A percentile compares a stretch with the other conserved stretches of the same genome.
Evolutionary conservation across 2,888 invertebrate genomes (phyloP).

Genomic region (Brachypterus glaber): DNA sequence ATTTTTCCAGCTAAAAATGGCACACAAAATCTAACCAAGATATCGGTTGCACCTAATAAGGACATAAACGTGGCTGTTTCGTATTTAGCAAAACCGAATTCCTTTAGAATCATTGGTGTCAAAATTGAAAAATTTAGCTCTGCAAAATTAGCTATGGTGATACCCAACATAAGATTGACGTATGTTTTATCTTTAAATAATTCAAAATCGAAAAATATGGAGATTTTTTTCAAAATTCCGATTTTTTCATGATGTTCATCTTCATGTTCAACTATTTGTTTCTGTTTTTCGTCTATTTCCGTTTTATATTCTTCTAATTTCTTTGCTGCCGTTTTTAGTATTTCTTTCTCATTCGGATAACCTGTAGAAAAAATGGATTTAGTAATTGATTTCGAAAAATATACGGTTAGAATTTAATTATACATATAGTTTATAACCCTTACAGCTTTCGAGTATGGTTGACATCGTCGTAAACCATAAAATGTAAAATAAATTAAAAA

Average conservation of each 20-base stretch:
- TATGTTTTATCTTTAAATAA: constrained; percentile 59
- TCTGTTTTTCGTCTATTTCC: constrained; percentile 10
- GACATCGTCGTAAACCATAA: no score
- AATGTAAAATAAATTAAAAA: no score
- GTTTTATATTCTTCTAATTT: constrained; percentile 44
- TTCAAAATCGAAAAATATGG: constrained; percentile 61
- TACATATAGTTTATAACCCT: no score
- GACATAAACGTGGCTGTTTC: constrained; percentile 63
- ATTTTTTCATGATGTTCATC: constrained; percentile 12
- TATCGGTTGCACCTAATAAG: constrained; percentile 55
- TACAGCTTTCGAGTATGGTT: no score
- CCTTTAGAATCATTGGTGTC: constrained; percentile 63
- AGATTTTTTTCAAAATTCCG: constrained; percentile 45
- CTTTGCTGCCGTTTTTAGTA: constrained; percentile 47
- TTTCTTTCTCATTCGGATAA: constrained; percentile 45
- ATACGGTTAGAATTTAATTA: no score
- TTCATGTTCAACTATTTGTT: constrained; percentile 15
- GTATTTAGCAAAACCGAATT: constrained; percentile 50
- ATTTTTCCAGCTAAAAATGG: constrained; percentile 61
- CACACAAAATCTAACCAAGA: constrained; percentile 54
- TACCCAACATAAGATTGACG: constrained; percentile 60
- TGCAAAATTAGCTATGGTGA: constrained; percentile 60
- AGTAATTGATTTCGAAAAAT: no score
- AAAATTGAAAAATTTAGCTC: constrained; percentile 65
- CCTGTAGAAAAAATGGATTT: no score